Evolutionary conservation across 2,113 vertebrate genomes (phyloP).

Genomic region (Etia nguti): DNA sequence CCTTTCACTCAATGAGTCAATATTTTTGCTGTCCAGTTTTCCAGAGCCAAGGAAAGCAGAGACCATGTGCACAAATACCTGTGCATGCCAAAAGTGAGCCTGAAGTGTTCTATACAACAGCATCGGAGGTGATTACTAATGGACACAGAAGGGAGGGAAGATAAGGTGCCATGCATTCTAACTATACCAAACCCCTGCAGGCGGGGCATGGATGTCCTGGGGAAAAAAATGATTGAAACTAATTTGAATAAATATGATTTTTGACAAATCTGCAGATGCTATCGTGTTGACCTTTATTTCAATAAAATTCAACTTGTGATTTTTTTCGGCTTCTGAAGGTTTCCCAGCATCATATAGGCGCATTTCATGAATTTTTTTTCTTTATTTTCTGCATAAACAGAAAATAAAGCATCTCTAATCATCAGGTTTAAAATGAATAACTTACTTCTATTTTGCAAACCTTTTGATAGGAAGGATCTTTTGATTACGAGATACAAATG

Average conservation of each 20-base stretch:
- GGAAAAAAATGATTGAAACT: accelerated
- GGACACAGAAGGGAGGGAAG: background rate
- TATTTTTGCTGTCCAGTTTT: conserved; percentile 2
- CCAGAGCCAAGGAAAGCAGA: background rate
- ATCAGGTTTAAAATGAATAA: background rate
- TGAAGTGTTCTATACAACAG: background rate
- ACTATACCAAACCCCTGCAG: background rate
- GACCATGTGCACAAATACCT: background rate
- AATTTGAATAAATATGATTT: background rate
- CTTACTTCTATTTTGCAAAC: background rate
- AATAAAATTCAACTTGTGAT: background rate
- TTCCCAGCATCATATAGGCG: background rate
- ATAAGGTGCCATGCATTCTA: background rate
- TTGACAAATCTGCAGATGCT: background rate
- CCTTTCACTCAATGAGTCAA: conserved; percentile 30
- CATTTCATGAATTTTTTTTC: background rate
- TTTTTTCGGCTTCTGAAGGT: background rate
- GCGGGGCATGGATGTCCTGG: background rate
- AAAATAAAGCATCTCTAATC: background rate
- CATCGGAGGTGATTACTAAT: conserved; percentile 28
- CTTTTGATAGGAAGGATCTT: background rate
- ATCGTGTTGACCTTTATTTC: background rate
- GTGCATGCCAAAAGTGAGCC: background rate
- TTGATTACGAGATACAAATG: background rate
- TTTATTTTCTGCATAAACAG: background rate